Evolutionary conservation across 2,113 vertebrate species (phyloP), one percentile per base, ranked within the genome.

Genomic region (Trinectes maculatus): DNA sequence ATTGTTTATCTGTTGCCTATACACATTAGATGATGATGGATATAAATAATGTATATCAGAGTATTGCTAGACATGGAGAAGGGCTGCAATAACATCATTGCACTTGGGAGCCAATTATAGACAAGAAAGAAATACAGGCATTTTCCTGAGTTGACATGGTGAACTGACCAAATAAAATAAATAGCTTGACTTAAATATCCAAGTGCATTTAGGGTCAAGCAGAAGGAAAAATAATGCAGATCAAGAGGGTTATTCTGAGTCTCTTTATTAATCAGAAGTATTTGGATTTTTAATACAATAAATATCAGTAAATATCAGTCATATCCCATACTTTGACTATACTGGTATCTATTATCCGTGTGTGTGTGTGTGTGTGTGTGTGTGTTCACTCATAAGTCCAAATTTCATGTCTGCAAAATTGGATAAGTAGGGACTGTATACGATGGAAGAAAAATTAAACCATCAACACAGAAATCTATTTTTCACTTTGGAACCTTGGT

Each of bases 101-200:
- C 73, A 85, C 78, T 57, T 78, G 73, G 71, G 80, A 84, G 80
- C 73, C 78, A 88, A 85, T 85, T 86, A 84, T 34, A 80, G 69
- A 28, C 28, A 7, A 33, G 21, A 40, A 71, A 65, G 67, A 75
- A 55, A 63, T 56, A 57, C 36, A 59, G 53, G 51, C 62, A 44
- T 55, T 34, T 60, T 64, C 40, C 44, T 26, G 34, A 55, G 29
- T 15, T 66, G 53, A 57, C 40, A 34, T 47, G 61, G 48, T 48
- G 24, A 72, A 57, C 47, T 34, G 43, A 36, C 47, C 1, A 5
- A 46, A 48, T 68, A 24, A 46, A 58, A 62, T 43, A 4, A 75
- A 52, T 25, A 22, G 24, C 31, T 44, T 16, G 55, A 52, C 16
- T 6, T 6, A 5, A 16, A 1, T 39, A 3, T 21, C 13, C 6